Evolutionary conservation across 2,888 invertebrate species (phyloP).

Genomic region (Plutella xylostella): DNA sequence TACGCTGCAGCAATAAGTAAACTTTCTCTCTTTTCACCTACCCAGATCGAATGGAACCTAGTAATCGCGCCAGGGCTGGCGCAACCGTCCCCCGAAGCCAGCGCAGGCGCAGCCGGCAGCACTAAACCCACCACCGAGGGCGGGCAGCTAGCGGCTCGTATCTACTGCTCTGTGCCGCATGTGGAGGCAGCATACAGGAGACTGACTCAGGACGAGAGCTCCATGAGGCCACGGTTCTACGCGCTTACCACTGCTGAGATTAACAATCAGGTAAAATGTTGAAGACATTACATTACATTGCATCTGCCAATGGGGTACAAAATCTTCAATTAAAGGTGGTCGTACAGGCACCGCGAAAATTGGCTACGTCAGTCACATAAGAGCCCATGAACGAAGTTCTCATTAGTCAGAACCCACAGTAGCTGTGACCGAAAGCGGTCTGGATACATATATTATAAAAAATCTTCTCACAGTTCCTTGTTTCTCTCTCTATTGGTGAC

Average conservation of each 20-base stretch:
- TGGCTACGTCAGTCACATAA: too few species aligned
- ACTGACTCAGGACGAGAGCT: constrained; percentile 68
- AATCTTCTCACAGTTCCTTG: too few species aligned
- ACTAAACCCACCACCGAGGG: constrained; percentile 35
- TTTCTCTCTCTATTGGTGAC: too few species aligned
- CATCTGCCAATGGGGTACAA: too few species aligned
- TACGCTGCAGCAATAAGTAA: too few species aligned
- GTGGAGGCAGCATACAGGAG: constrained; percentile 55
- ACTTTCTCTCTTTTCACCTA: constrained; percentile 7
- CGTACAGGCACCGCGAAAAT: too few species aligned
- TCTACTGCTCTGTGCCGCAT: constrained; percentile 57
- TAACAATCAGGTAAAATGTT: constrained; percentile 71
- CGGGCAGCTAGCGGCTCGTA: constrained; percentile 48
- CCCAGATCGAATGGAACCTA: constrained; percentile 63
- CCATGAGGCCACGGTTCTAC: constrained; percentile 92
- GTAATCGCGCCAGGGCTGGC: constrained; percentile 57
- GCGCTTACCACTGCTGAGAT: constrained; percentile 84
- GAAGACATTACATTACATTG: too few species aligned
- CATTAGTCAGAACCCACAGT: too few species aligned
- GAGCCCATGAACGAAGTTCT: too few species aligned
- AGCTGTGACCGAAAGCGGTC: too few species aligned
- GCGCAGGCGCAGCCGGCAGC: constrained; percentile 30
- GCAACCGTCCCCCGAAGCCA: constrained; percentile 40
- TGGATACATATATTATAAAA: too few species aligned
- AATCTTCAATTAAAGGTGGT: too few species aligned